phyloP scores from a whole-genome alignment of 2,888 invertebrate species.

The Patella ulyssiponensis region DNA sequence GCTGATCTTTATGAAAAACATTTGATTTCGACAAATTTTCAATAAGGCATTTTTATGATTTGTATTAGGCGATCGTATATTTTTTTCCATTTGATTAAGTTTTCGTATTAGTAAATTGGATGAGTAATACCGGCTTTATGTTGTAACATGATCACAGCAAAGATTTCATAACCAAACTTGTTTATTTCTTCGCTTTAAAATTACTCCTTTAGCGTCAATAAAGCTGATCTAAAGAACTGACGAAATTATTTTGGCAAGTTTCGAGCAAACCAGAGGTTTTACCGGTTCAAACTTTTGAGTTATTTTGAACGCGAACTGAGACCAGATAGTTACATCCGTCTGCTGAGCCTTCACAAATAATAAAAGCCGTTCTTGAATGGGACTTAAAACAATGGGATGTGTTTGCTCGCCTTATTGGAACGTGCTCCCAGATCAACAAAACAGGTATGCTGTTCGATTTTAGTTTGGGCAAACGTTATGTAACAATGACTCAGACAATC shows the following conservation, averaged over 20 bases:
- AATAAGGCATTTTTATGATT: too few species aligned
- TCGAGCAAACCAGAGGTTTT: background rate
- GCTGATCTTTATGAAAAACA: too few species aligned
- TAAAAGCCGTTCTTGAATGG: conserved; percentile 7
- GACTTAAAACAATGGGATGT: background rate
- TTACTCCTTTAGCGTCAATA: background rate
- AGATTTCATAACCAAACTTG: too few species aligned
- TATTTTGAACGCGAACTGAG: background rate
- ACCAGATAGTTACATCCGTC: conserved; percentile 10
- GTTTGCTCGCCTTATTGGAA: conserved; percentile 11
- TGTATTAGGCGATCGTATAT: too few species aligned
- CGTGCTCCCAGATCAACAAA: conserved; percentile 5
- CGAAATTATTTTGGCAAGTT: background rate
- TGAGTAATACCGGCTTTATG: too few species aligned
- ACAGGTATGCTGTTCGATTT: background rate
- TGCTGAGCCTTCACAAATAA: background rate
- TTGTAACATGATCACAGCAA: too few species aligned
- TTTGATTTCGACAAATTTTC: too few species aligned
- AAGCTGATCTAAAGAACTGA: background rate
- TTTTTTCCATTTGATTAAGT: too few species aligned
- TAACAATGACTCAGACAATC: background rate
- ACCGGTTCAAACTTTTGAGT: background rate
- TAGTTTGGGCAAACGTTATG: conserved; percentile 7
- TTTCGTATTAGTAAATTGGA: too few species aligned
- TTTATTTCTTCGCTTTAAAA: too few species aligned